Conservation (phyloP, 2,113 vertebrate genomes). For the Equus przewalskii region DNA sequence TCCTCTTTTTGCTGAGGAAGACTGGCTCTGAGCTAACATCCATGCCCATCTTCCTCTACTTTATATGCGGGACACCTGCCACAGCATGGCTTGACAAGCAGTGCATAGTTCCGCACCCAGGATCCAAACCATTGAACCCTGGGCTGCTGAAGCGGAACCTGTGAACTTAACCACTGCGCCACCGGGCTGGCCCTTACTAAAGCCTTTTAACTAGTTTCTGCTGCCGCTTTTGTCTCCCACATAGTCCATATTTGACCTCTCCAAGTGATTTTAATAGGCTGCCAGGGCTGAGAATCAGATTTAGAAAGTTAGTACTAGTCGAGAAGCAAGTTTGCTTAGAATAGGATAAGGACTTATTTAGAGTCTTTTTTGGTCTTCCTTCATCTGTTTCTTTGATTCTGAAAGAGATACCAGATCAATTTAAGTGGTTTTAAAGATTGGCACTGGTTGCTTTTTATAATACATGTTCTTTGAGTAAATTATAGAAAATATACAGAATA, state of each 20-base stretch:
- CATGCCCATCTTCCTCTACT: too few relatives aligned
- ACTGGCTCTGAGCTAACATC: too few relatives aligned
- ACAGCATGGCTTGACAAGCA: too few relatives aligned
- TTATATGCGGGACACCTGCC: too few relatives aligned
- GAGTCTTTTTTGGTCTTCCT: not conserved
- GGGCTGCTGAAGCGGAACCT: too few relatives aligned
- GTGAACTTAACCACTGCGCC: too few relatives aligned
- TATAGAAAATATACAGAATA: conserved; percentile 40
- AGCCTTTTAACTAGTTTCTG: conserved; percentile 11
- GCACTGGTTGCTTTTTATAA: conserved; percentile 18
- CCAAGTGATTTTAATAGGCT: conserved; percentile 5
- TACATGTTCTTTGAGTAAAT: conserved; percentile 7
- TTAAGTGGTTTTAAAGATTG: conserved; percentile 47
- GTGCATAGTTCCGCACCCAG: too few relatives aligned
- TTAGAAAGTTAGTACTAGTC: conserved; percentile 25
- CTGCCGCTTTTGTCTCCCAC: not conserved
- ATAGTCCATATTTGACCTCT: not conserved
- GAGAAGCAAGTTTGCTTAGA: conserved; percentile 11
- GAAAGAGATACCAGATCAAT: not conserved
- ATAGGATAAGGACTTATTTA: not conserved
- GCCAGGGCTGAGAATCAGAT: not conserved
- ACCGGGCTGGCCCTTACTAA: not conserved
- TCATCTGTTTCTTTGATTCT: not conserved
- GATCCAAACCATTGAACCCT: too few relatives aligned
- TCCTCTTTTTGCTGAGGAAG: too few relatives aligned